These are phyloP conservation scores for Pterostichus niger DNA, from an alignment of 2,888 invertebrate species.

Conservation along the genomic window DNA sequence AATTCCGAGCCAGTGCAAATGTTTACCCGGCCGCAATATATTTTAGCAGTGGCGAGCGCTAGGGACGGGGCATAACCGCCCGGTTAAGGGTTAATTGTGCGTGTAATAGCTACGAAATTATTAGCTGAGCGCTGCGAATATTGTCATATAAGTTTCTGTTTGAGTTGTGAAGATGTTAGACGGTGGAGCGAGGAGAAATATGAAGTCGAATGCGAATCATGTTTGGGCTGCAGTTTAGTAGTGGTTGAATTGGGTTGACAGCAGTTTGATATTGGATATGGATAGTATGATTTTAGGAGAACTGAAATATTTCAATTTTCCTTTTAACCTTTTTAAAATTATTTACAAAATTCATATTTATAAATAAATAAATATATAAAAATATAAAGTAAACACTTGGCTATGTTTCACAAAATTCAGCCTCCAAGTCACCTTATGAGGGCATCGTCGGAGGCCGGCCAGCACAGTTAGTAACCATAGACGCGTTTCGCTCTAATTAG, in stretches of 20 bases:
- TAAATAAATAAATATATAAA: too few relatives aligned
- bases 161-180: constrained; percentile 8
- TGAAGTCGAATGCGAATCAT: neutral
- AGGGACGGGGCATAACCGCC: neutral
- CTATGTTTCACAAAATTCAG: too few relatives aligned
- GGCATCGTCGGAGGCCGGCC: too few relatives aligned
- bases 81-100: constrained; percentile 59
- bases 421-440: too few relatives aligned
- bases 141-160: constrained; percentile 55
- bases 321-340: neutral
- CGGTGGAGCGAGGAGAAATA: neutral
- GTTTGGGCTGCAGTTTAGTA: neutral
- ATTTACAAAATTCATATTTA: neutral
- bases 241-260: too few relatives aligned
- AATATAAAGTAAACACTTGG: too few relatives aligned
- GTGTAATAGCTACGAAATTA: constrained; percentile 53
- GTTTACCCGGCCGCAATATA: constrained; percentile 56
- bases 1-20: constrained; percentile 50
- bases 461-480: too few relatives aligned
- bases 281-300: too few relatives aligned
- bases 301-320: too few relatives aligned
- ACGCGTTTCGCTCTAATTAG: too few relatives aligned
- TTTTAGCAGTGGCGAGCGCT: constrained; percentile 21
- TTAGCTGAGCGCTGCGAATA: constrained; percentile 39
- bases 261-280: too few relatives aligned